phyloP scores from a whole-genome alignment of 1,140 invertebrate species.

The Zaprionus ornatus region DNA sequence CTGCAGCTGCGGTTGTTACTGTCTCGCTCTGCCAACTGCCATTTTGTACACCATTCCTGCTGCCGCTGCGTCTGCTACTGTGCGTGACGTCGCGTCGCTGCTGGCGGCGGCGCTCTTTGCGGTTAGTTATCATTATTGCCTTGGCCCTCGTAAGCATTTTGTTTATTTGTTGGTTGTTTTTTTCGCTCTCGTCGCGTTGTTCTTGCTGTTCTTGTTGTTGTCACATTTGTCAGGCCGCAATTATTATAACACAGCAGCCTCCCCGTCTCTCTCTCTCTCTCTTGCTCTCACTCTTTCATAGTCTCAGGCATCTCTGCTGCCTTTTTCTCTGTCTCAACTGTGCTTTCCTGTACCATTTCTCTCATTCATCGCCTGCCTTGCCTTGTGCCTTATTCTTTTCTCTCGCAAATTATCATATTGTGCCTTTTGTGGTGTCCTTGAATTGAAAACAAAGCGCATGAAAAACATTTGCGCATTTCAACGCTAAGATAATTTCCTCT shows the following conservation, averaged over 20 bases:
- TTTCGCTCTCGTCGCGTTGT: conserved; percentile 40
- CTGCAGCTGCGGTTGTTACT: conserved; percentile 28
- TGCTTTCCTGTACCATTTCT: neutral
- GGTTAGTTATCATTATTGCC: conserved; percentile 78
- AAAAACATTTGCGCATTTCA: conserved; percentile 75
- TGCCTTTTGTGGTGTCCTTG: conserved; percentile 71
- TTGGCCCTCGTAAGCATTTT: conserved; percentile 62
- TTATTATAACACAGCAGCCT: conserved; percentile 64
- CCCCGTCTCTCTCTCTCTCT: neutral
- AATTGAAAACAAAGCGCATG: conserved; percentile 63
- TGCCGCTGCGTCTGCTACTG: conserved; percentile 8
- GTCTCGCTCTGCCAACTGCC: conserved; percentile 39
- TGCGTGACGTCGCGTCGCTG: conserved; percentile 17
- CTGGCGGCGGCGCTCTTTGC: conserved; percentile 57
- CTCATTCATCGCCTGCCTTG: neutral
- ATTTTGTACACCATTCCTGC: conserved; percentile 36
- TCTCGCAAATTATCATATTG: conserved; percentile 73
- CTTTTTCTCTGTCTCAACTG: neutral
- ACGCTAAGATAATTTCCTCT: conserved; percentile 64
- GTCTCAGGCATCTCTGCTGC: neutral
- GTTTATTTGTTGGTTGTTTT: conserved; percentile 42
- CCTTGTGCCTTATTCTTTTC: conserved; percentile 8
- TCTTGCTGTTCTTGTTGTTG: conserved; percentile 47
- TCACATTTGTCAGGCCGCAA: conserved; percentile 74
- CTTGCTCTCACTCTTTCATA: neutral